Percentiles rank a stretch among this genome's conserved stretches.
phyloP scores from a whole-genome alignment of 2,888 invertebrate genomes.

The Eristalinus aeneus region DNA sequence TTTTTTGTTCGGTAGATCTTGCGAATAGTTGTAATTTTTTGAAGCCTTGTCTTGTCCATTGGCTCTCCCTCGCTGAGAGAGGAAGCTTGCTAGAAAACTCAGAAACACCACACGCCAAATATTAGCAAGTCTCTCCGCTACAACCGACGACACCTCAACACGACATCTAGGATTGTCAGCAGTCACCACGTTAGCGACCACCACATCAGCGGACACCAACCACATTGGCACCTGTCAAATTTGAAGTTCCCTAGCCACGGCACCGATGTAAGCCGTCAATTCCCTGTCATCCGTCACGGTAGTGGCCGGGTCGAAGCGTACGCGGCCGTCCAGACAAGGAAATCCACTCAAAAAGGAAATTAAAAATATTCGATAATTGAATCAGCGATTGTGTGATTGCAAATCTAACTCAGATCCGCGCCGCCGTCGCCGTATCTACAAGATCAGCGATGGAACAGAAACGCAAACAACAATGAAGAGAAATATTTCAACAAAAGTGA shows the following conservation, averaged over 20 bases:
- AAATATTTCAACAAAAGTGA: constrained; percentile 34
- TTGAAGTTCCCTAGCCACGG: background rate
- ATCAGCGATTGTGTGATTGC: background rate
- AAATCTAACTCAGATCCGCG: background rate
- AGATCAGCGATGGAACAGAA: background rate
- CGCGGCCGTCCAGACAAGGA: background rate
- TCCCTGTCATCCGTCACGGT: background rate
- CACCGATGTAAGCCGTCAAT: background rate
- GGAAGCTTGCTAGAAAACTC: background rate
- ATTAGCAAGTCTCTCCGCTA: background rate
- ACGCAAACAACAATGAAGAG: background rate
- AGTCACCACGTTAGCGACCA: background rate
- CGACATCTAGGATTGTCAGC: background rate
- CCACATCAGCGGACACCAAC: background rate
- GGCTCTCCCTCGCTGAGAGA: no score
- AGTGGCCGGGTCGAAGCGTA: background rate
- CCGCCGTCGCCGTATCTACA: background rate
- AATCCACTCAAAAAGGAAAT: background rate
- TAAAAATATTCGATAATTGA: background rate
- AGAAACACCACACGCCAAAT: no score
- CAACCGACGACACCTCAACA: background rate
- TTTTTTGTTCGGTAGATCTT: no score
- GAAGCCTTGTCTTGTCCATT: no score
- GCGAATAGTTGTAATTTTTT: no score
- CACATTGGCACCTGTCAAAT: background rate